A percentile compares a stretch with the other conserved stretches of the same genome.
Evolutionary conservation across 2,797 vertebrate genomes (phyloP).

Genomic region (Neomorphus geoffroyi): DNA sequence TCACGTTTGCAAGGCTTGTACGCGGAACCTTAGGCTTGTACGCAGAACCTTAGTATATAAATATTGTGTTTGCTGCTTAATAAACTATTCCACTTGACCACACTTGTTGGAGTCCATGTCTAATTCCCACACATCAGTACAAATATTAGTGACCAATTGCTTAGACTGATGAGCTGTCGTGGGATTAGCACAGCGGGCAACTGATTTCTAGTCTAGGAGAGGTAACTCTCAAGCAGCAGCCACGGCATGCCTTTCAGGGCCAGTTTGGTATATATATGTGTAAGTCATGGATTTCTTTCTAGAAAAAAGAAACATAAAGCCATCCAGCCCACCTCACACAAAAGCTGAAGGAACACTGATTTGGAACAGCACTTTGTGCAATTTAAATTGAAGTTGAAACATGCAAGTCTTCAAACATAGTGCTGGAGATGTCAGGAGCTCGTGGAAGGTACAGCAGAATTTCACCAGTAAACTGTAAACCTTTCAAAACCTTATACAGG

Average conservation of each 20-base stretch:
- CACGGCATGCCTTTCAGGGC: neutral
- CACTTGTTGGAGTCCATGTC: no score
- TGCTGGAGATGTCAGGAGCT: neutral
- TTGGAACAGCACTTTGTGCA: neutral
- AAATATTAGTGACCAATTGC: neutral
- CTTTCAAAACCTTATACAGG: neutral
- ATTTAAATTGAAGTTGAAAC: neutral
- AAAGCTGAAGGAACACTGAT: neutral
- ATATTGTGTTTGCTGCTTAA: no score
- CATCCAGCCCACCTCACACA: neutral
- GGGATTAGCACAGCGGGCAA: neutral
- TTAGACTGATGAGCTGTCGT: neutral
- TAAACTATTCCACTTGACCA: no score
- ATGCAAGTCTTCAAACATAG: neutral
- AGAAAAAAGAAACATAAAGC: neutral
- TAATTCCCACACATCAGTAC: no score
- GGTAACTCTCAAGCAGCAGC: fast-evolving
- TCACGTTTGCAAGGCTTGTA: no score
- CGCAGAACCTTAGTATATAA: no score
- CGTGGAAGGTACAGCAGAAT: neutral
- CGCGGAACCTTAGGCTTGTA: no score
- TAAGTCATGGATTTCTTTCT: neutral
- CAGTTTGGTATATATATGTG: neutral
- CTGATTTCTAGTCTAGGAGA: neutral
- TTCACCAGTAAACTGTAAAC: neutral